Evolutionary conservation across 2,797 vertebrate genomes (phyloP).

Genomic region (Myotis daubentonii): DNA sequence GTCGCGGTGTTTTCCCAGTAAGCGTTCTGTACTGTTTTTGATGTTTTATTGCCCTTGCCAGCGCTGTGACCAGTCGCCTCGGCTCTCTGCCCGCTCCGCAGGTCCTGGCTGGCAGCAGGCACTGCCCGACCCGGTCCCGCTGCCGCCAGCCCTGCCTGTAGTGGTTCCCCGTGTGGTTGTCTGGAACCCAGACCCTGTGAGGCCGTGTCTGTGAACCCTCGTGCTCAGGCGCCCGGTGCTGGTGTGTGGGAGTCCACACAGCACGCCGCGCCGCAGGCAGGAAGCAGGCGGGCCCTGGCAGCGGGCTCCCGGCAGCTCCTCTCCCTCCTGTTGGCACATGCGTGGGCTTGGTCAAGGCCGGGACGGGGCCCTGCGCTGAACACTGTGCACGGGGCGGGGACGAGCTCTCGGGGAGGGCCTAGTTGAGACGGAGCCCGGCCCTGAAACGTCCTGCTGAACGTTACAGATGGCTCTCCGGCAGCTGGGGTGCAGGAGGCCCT

Average conservation of each 20-base stretch:
- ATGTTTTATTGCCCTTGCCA: slow-evolving; percentile 71
- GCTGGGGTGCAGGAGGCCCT: neutral
- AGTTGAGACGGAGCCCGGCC: accelerated
- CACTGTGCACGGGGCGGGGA: neutral
- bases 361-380: neutral
- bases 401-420: accelerated
- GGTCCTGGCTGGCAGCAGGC: slow-evolving; percentile 76
- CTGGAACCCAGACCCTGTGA: slow-evolving; percentile 76
- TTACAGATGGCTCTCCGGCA: accelerated
- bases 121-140: slow-evolving; percentile 85
- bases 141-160: slow-evolving; percentile 64
- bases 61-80: slow-evolving; percentile 78
- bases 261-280: slow-evolving; percentile 60
- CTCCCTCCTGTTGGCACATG: neutral
- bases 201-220: slow-evolving; percentile 78
- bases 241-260: slow-evolving; percentile 1
- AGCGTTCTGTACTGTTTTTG: slow-evolving; percentile 75
- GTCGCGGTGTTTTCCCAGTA: slow-evolving; percentile 79
- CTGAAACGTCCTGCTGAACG: accelerated
- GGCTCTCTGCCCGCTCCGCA: slow-evolving; percentile 9
- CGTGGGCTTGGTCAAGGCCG: neutral
- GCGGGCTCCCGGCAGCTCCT: neutral
- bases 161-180: slow-evolving; percentile 68
- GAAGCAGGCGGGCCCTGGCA: too few species aligned
- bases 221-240: slow-evolving; percentile 64